Percentiles rank a stretch among this genome's conserved stretches.
These are phyloP conservation scores for Pitta sordida DNA, from an alignment of 2,113 vertebrate species.

Conservation along the genomic window DNA sequence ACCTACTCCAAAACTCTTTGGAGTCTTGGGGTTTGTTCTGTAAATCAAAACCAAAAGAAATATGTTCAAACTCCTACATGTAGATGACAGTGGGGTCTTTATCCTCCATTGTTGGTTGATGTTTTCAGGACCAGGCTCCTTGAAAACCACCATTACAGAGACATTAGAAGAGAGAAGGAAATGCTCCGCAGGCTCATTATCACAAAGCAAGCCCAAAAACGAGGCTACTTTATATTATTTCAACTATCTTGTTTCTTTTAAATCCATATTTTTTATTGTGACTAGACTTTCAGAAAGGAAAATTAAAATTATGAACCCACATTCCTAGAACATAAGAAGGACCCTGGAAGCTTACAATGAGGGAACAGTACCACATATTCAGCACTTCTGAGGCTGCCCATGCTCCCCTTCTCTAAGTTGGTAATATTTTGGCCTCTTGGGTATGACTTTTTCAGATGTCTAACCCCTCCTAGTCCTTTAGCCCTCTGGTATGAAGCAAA, in stretches of 20 bases:
- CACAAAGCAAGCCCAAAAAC: background rate
- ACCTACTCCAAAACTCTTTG: no score
- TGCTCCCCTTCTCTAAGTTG: background rate
- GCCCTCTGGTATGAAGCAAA: background rate
- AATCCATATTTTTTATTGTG: background rate
- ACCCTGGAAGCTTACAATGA: background rate
- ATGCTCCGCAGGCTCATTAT: background rate
- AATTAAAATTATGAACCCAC: background rate
- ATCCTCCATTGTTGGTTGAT: rapidly evolving
- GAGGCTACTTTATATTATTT: background rate
- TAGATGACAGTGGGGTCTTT: background rate
- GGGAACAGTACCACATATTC: background rate
- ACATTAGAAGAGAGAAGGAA: background rate
- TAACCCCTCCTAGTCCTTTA: background rate
- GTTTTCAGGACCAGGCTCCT: background rate
- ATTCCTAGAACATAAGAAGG: background rate
- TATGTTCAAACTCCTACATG: background rate
- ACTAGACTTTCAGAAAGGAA: background rate
- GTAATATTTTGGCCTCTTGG: background rate
- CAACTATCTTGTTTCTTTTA: background rate
- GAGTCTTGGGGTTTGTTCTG: no score
- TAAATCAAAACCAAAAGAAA: background rate
- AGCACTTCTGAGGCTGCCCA: background rate
- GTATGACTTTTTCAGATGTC: background rate
- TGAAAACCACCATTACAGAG: background rate